These are phyloP conservation scores for Ivindomyrus marchei DNA, from an alignment of 2,113 vertebrate species.

Conservation along the genomic window DNA sequence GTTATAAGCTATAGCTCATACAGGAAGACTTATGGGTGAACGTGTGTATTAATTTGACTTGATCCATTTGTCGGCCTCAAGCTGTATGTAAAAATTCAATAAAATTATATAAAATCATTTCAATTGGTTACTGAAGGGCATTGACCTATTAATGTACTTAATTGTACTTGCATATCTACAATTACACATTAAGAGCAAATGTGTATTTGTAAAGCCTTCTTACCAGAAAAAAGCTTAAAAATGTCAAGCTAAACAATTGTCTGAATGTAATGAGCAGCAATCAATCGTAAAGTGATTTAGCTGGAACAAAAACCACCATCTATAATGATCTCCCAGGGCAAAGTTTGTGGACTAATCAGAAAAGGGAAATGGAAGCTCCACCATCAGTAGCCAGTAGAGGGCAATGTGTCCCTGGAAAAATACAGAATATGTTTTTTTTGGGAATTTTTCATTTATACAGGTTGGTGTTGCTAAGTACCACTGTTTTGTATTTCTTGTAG, in stretches of 20 bases:
- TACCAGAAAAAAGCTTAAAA: not conserved
- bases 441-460: not conserved
- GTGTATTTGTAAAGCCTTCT: not conserved
- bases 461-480: not conserved
- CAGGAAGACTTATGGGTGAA: not conserved
- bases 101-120: not conserved
- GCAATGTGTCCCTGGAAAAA: not conserved
- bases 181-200: not conserved
- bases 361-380: not conserved
- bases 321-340: not conserved
- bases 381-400: conserved; percentile 6
- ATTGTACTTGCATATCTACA: not conserved
- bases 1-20: not conserved
- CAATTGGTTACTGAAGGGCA: not conserved
- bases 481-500: not conserved
- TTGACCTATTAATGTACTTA: not conserved
- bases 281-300: not conserved
- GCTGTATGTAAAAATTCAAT: not conserved
- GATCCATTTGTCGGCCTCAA: not conserved
- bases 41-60: not conserved
- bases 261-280: not conserved
- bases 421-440: not conserved
- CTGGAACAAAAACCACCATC: not conserved
- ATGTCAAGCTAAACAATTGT: not conserved
- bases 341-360: not conserved